Evolutionary conservation across 2,113 vertebrate genomes (phyloP).

Genomic region (Neogale vison): DNA sequence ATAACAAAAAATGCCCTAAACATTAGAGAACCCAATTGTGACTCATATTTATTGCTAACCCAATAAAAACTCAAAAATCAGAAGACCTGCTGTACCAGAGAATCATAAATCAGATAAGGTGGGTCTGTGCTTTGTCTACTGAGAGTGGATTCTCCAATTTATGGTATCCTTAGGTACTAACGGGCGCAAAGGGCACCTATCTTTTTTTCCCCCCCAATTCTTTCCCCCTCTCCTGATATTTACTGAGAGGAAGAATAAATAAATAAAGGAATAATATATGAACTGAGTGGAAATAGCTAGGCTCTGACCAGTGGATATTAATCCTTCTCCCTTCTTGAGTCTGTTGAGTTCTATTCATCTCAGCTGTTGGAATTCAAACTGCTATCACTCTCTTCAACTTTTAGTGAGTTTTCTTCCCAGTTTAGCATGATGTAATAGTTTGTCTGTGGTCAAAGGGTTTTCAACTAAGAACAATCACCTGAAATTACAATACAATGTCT

Average conservation of each 20-base stretch:
- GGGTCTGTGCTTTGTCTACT: neutral
- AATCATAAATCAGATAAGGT: neutral
- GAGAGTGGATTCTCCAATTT: neutral
- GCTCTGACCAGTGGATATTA: neutral
- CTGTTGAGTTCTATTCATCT: neutral
- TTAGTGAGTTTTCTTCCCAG: neutral
- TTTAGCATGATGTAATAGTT: neutral
- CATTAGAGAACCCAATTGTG: neutral
- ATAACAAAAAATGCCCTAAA: neutral
- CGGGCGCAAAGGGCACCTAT: neutral
- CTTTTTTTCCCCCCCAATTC: neutral
- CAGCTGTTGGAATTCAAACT: neutral
- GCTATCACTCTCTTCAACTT: neutral
- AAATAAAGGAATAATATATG: neutral
- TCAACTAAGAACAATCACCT: neutral
- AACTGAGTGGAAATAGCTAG: neutral
- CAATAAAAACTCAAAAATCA: neutral
- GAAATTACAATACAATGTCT: neutral
- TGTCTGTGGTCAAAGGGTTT: neutral
- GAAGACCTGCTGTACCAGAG: neutral
- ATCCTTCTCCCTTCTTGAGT: neutral
- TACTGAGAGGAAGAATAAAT: neutral
- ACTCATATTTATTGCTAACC: neutral
- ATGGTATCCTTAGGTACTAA: neutral
- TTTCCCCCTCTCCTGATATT: neutral